Conservation (phyloP, 2,113 vertebrate species). For the Leptodactylus fuscus region DNA sequence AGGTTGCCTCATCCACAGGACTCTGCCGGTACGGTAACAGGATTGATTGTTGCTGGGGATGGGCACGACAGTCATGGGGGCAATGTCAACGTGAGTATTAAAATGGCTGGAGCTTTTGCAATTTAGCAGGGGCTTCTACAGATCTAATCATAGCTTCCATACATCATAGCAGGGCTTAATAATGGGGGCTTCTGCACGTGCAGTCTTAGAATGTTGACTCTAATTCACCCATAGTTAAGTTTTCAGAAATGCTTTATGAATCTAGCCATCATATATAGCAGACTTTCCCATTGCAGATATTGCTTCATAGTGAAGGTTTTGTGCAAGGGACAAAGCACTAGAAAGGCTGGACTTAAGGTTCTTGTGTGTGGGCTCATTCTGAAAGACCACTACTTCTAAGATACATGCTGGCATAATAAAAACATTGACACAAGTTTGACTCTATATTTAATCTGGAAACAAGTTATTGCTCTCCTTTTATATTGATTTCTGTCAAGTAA, state of each 20-base stretch:
- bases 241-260: not conserved
- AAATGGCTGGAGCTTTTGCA: conserved; percentile 67
- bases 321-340: not conserved
- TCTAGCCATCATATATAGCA: not conserved
- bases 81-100: conserved; percentile 95
- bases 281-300: not conserved
- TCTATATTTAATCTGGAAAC: not conserved
- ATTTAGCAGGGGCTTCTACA: conserved; percentile 69
- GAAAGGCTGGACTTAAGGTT: too few species aligned
- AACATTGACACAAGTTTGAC: not conserved
- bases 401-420: not conserved
- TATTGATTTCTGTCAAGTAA: not conserved
- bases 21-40: conserved; percentile 90
- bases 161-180: conserved; percentile 32
- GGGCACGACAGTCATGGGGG: conserved; percentile 89
- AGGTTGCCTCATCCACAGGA: conserved; percentile 84
- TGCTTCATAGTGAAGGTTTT: not conserved
- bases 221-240: not conserved
- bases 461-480: not conserved
- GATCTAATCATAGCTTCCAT: conserved; percentile 56
- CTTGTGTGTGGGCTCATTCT: not conserved
- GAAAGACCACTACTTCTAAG: not conserved
- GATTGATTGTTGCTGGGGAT: conserved; percentile 98
- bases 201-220: conserved; percentile 43
- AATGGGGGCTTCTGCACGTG: conserved; percentile 60